A percentile compares a stretch with the other conserved stretches of the same genome.
These are phyloP conservation scores for Odontesthes bonariensis DNA, from an alignment of 2,113 vertebrate genomes.

Conservation along the genomic window DNA sequence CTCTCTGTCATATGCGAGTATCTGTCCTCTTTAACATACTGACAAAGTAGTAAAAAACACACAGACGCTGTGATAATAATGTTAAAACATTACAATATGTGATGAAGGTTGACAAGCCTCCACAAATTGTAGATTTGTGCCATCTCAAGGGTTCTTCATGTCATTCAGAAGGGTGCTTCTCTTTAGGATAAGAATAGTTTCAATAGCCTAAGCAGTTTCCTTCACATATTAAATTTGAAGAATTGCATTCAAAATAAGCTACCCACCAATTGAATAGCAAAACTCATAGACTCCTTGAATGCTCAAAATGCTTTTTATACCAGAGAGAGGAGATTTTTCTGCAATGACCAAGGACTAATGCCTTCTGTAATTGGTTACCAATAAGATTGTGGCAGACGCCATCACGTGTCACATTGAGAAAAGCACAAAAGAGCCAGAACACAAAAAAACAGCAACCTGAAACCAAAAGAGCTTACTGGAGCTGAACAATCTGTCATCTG, in stretches of 20 bases:
- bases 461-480: not conserved
- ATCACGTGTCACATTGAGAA: not conserved
- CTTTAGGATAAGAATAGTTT: not conserved
- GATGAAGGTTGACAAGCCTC: slow-evolving; percentile 29
- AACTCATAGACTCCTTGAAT: not conserved
- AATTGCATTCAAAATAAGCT: slow-evolving; percentile 24
- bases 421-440: not conserved
- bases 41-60: slow-evolving; percentile 17
- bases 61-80: slow-evolving; percentile 25
- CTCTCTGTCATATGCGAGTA: slow-evolving; percentile 34
- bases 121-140: slow-evolving; percentile 19
- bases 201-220: slow-evolving; percentile 20
- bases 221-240: slow-evolving; percentile 30
- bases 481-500: not conserved
- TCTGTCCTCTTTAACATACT: slow-evolving; percentile 28
- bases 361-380: not conserved
- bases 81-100: not conserved
- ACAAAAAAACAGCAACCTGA: not conserved
- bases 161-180: slow-evolving; percentile 19
- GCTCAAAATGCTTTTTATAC: not conserved
- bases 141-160: slow-evolving; percentile 16
- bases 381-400: not conserved
- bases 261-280: slow-evolving; percentile 3
- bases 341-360: not conserved
- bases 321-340: not conserved